Conservation (phyloP, 2,797 vertebrate genomes). For the Mormyrops boulengeri region DNA sequence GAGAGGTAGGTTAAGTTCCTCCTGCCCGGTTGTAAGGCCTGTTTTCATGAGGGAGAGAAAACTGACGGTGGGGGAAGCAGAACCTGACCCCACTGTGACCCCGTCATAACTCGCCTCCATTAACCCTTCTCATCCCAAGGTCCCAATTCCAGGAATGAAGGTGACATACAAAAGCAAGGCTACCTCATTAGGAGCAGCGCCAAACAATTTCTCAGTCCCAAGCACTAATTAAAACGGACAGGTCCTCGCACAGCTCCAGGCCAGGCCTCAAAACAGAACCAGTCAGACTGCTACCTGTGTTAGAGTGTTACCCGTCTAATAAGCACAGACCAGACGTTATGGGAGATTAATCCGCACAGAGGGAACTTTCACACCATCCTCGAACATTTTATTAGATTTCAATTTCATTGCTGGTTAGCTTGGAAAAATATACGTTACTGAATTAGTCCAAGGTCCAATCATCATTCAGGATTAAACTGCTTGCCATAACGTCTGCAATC, state of each 20-base stretch:
- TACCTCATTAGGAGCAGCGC: conserved; percentile 24
- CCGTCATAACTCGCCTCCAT: background rate
- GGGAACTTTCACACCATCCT: background rate
- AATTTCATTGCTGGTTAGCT: conserved; percentile 9
- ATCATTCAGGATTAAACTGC: background rate
- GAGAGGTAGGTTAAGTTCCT: background rate
- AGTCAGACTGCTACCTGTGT: conserved; percentile 48
- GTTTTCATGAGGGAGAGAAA: background rate
- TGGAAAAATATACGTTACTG: background rate
- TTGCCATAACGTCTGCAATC: background rate
- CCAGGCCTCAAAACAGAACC: conserved; percentile 35
- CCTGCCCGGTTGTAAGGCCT: background rate
- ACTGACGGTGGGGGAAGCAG: background rate
- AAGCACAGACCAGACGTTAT: conserved; percentile 43
- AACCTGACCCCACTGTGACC: background rate
- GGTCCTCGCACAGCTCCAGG: conserved; percentile 47
- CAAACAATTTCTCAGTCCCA: conserved; percentile 38
- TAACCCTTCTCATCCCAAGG: background rate
- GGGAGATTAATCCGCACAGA: background rate
- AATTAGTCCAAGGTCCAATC: background rate
- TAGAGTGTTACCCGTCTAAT: conserved; percentile 47
- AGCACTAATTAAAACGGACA: conserved; percentile 43
- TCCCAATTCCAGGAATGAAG: background rate
- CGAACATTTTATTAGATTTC: background rate
- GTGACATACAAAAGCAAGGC: background rate